Conservation (phyloP, 2,797 vertebrate species). For the Hybognathus amarus region DNA sequence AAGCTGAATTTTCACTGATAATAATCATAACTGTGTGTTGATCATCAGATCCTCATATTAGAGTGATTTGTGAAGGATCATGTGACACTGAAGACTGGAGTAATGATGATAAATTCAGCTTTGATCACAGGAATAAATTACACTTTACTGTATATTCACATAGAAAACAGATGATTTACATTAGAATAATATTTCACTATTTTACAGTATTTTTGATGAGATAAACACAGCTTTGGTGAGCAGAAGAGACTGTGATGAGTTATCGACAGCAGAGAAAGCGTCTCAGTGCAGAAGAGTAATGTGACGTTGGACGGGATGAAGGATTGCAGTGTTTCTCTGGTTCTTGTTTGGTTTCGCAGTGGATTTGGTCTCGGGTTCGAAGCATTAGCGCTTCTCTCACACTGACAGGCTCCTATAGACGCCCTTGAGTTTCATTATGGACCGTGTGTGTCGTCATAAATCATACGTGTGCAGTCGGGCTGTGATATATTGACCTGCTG, state of each 20-base stretch:
- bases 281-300: neutral
- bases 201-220: neutral
- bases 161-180: neutral
- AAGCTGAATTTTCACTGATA: no score
- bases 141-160: no score
- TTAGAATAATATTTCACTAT: fast-evolving
- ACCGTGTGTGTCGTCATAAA: constrained; percentile 70
- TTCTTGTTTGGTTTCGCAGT: constrained; percentile 39
- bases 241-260: neutral
- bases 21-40: no score
- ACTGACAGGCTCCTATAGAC: constrained; percentile 78
- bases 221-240: fast-evolving
- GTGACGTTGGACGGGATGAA: constrained; percentile 48
- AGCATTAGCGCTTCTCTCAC: constrained; percentile 63
- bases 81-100: no score
- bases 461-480: constrained; percentile 65
- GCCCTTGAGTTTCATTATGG: constrained; percentile 75
- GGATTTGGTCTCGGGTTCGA: constrained; percentile 35
- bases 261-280: neutral
- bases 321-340: constrained; percentile 54
- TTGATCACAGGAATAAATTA: no score
- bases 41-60: no score
- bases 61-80: no score
- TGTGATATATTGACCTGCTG: constrained; percentile 71
- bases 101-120: no score